Evolutionary conservation across 1,140 invertebrate genomes (phyloP), one percentile per base, ranked within the genome.

Genomic region (Camponotus pennsylvanicus): DNA sequence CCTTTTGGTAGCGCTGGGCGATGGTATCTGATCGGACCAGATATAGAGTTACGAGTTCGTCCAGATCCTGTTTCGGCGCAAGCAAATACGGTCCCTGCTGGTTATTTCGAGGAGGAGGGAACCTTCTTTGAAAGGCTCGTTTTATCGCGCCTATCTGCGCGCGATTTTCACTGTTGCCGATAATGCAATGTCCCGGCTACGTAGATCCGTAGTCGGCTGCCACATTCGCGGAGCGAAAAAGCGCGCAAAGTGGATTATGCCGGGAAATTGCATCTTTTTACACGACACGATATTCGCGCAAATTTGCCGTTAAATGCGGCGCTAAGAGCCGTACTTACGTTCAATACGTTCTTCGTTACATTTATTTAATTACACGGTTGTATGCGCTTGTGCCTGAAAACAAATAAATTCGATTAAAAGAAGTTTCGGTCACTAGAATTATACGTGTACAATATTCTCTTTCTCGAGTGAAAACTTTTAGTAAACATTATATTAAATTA

Each of bases 11-110:
- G 37, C 37, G 7, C 79, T 52, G 15, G n/a, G 49, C 42, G 57
- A 70, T 73, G 75, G 42, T 91, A 92, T 92, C 89, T 87, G 89
- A 91, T 91, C 86, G 86, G 66, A 78, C 86, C 55, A 66, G 79
- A 88, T 92, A 79, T 92, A 92, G 83, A 91, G 86, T 92, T 92
- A 92, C 92, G 63, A 61, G 80, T 77, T 61, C 86, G 40, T 34
- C 55, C 70, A 21, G 73, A 8, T 82, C 73, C 86, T 45, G 55
- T 67, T 67, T 70, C 49, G 66, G 15, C 42, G 55, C 55, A 55
- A 86, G 67, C 78, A 52, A 55, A 73, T 83, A 73, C 69, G 37
- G 6, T 52, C 66, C 59, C 77, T 21, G 66, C 77, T 21, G 66
- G 57, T 88, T 88, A 88, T 88, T 88, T 88, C 77, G 85, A 88